Base-by-base conservation (phyloP, 1,140 invertebrate genomes). In the Drosophila malerkotliana region DNA sequence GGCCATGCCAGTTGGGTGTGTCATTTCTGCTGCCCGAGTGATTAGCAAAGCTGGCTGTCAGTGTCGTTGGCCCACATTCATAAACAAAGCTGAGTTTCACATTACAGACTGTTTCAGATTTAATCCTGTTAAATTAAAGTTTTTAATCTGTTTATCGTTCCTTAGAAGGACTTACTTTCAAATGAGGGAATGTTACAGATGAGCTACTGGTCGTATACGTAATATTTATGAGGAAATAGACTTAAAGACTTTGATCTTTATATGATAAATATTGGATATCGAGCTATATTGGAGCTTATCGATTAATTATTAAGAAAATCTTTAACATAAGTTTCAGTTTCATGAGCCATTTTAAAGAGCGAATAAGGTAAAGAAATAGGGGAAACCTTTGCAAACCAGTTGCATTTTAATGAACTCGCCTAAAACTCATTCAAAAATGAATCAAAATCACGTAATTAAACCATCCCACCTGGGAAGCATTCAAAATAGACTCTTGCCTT, bases 361-460 rank as follows among this genome's bases (percentile, higher is more conserved):
- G 0, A 21, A 21, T 21, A 21, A 21, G 1, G 1, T 1, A 21
- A 21, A 21, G 3, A 21, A 21, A 21, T 21, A 21, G 21, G 21
- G 21, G 3, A 21, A 21, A 21, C 21, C 21, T 21, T 21, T 21
- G 21, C 21, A 2, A 3, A 21, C 21, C 21, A 21, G 21, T 21
- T 21, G 21, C 21, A 21, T 21, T 21, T 21, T 71, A 72, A 69
- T 72, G 66, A 69, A 72, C 66, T 59, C 26, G 10, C 51, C 26
- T 7, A 15, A 48, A 15, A 9, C 64, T 57, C 66, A 28, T 71
- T 71, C 47, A 72, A 71, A 71, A 57, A 45, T 52, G 14, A 66
- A 72, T 69, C 58, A 71, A 72, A 44, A 52, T 59, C 66, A 69
- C 32, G 66, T 72, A 72, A 72, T 72, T 71, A 72, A 72, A 32